phyloP scores from a whole-genome alignment of 2,113 vertebrate species.

The Grus americana region DNA sequence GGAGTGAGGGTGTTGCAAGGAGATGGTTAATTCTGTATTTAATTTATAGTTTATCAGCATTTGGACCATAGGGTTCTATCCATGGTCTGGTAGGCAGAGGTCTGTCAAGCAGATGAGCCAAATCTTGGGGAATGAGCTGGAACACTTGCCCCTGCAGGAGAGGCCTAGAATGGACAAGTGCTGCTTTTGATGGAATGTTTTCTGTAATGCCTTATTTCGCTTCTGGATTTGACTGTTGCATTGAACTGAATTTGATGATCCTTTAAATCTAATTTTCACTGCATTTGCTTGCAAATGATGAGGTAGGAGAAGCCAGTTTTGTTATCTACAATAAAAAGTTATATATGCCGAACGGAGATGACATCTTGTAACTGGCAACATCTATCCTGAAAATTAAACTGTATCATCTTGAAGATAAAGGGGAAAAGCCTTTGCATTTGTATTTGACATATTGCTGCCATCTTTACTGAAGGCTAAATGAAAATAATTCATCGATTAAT shows the following conservation, averaged over 20 bases:
- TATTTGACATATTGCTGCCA: not conserved
- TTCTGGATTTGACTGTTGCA: not conserved
- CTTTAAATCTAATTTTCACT: constrained; percentile 15
- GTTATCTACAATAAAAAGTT: not conserved
- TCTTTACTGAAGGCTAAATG: not conserved
- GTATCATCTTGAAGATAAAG: not conserved
- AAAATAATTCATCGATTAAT: not conserved
- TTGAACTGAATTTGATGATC: not conserved
- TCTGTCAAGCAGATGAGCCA: not conserved
- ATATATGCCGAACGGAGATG: not conserved
- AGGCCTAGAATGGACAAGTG: not conserved
- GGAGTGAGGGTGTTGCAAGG: not conserved
- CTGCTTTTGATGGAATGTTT: not conserved
- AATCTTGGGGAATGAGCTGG: not conserved
- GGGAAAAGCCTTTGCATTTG: not conserved
- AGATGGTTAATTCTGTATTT: not conserved
- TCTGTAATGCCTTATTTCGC: not conserved
- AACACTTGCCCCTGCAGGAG: not conserved
- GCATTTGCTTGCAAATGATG: not conserved
- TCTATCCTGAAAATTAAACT: constrained; percentile 21
- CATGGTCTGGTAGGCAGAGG: not conserved
- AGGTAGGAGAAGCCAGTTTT: not conserved
- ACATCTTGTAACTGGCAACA: not conserved
- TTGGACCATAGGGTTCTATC: not conserved
- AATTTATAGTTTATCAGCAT: not conserved